Conservation (phyloP, 2,797 vertebrate genomes). For the Pangasius macronema region DNA sequence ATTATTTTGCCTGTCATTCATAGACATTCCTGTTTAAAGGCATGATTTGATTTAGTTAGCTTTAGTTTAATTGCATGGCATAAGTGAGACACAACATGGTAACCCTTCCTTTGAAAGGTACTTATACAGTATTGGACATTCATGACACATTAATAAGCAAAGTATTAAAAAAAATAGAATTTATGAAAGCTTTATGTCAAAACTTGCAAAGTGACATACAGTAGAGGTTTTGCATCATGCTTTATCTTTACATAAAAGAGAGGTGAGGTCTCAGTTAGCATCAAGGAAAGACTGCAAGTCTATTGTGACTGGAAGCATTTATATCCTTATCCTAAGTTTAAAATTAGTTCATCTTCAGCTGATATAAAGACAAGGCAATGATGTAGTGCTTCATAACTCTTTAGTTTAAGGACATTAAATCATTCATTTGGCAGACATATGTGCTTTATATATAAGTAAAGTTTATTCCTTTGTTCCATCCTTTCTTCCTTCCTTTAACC, state of each 20-base stretch:
- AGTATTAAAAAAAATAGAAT: background rate
- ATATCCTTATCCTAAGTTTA: background rate
- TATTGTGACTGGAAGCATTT: background rate
- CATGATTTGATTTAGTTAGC: background rate
- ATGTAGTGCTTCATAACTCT: background rate
- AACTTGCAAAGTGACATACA: background rate
- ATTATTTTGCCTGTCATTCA: background rate
- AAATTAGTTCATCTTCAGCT: background rate
- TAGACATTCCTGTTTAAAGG: background rate
- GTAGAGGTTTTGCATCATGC: background rate
- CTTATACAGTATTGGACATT: background rate
- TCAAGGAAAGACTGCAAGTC: background rate
- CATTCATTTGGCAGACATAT: background rate
- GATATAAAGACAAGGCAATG: background rate
- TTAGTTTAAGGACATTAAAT: background rate
- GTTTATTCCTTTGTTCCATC: background rate
- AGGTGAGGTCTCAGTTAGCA: background rate
- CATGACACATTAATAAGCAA: background rate
- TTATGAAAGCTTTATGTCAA: background rate
- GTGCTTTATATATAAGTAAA: no score
- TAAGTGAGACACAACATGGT: background rate
- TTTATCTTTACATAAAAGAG: background rate
- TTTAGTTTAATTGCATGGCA: background rate
- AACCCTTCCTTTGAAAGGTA: background rate
- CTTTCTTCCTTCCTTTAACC: no score